Base-by-base conservation (phyloP, 2,888 invertebrate genomes). In the Saturnia pavonia region DNA sequence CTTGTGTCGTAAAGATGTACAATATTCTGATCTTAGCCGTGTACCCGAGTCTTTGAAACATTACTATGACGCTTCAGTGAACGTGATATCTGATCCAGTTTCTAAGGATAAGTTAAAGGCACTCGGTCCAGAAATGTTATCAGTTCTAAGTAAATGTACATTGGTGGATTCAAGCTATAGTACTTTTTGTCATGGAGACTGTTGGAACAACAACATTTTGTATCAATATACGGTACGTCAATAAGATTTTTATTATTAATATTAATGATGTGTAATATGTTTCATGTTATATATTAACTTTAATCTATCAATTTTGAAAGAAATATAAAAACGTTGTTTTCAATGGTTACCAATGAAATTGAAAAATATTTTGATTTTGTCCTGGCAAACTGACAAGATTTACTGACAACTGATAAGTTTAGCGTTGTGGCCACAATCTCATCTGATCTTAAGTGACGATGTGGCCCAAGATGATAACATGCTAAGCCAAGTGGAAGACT, bases 121-220 rank as follows among this genome's bases (percentile, higher is more conserved):
- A 69, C 78, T 88, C 57, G 72, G 81, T 65, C 81, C 86, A 27
- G 74, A 86, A 69, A 84, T 91, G 74, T 75, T 83, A 69, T 75
- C 77, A 19, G 78, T 87, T 72, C 76, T 90, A 72, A 79, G 85
- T 75, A 87, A 86, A 80, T 86, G 86, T 74, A 83, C 86, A 14
- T 80, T 77, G 71, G 78, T 83, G 42, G 77, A 79, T 66, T 71
- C 75, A 72, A 71, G 77, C 25, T 84, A 87, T 70, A 85, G 86
- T 69, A 78, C 80, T 54, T 82, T 91, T 77, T 90, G 91, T 77
- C 91, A 91, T 70, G 88, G 85, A n/a, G 90, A 91, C 74, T 88
- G 87, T 77, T 91, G 91, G 91, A 88, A 82, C 73, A 91, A 89
- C 75, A 91, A 91, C 72, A 81, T 87, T 65, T 22, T 87, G 6